Base-by-base conservation (phyloP, 2,113 vertebrate species). In the Eurypyga helias region DNA sequence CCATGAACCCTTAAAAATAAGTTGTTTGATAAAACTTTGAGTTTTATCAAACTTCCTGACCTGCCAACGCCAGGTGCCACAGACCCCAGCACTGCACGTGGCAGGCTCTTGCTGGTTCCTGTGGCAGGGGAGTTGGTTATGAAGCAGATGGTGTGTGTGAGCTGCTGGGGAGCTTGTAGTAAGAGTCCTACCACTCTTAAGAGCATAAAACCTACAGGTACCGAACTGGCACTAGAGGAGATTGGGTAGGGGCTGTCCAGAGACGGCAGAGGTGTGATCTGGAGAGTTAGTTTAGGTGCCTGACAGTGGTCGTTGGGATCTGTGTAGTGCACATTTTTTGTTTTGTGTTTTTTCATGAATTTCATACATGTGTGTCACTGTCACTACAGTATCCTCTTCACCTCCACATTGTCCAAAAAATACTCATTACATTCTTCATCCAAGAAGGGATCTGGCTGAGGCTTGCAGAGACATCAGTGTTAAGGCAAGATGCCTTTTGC, bases 221-320 rank as follows among this genome's bases (percentile, higher is more conserved):
- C 48, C 70, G 65, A 79, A 49, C 48, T 87, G 65, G 10, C 52
- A n/a, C 4, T 5, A 9, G 87, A 87, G 41, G 69, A 89, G 36
- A 17, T 51, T 31, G 83, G 83, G 36, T 26, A 52, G 73, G 51
- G 57, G 62, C 91, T 87, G 45, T 60, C 88, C 36, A 67, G 67
- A 85, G 69, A 17, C 81, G 83, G 80, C 89, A 96, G 97, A 95
- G 96, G 89, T 94, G 96, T 95, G 94, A 96, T 82, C 70, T 89
- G 95, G 96, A 96, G 96, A 97, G 96, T 58, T 95, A 60, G 81
- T 96, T 96, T 89, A 87, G 96, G 84, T 85, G 89, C 73, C 83
- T 96, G 87, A 87, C 73, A 61, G 6, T 16, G 89, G 43, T 87
- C 65, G 72, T 31, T 91, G 91, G 93, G 92, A 64, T 91, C 89